phyloP scores from a whole-genome alignment of 2,113 vertebrate species.

The Potamarius usumacintae region DNA sequence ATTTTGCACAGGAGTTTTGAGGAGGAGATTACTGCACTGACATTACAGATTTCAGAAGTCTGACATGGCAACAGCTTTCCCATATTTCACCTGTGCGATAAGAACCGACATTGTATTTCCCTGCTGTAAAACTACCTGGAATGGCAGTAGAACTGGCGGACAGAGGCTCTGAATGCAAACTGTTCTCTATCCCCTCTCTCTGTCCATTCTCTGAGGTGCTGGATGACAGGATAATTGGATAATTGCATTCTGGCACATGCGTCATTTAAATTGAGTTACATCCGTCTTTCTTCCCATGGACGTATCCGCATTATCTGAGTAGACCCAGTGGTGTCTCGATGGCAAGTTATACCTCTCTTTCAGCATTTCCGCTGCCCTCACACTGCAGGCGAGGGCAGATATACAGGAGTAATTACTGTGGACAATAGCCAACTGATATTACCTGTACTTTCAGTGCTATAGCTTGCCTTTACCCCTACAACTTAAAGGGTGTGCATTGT shows the following conservation, averaged over 20 bases:
- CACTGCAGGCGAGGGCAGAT: constrained; percentile 43
- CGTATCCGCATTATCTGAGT: constrained; percentile 66
- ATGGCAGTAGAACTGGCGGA: constrained; percentile 50
- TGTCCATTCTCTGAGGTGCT: constrained; percentile 64
- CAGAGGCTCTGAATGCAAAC: constrained; percentile 61
- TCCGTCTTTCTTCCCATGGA: constrained; percentile 61
- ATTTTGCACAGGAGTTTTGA: background rate
- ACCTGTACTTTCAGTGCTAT: constrained; percentile 34
- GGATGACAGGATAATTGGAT: constrained; percentile 76
- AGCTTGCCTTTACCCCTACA: constrained; percentile 1
- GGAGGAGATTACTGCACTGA: background rate
- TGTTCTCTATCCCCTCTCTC: constrained; percentile 60
- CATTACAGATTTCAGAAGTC: background rate
- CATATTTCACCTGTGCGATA: background rate
- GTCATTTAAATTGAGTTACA: constrained; percentile 72
- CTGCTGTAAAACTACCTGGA: background rate
- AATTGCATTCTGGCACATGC: constrained; percentile 74
- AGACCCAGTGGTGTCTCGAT: constrained; percentile 41
- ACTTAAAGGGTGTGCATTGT: background rate
- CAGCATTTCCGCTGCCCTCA: constrained; percentile 51
- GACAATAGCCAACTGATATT: constrained; percentile 43
- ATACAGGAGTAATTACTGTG: constrained; percentile 58
- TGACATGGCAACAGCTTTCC: constrained; percentile 5
- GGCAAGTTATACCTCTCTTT: constrained; percentile 62
- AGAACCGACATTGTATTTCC: background rate